A percentile compares a stretch with the other conserved stretches of the same genome.
These are phyloP conservation scores for Drosophila albomicans DNA, from an alignment of 1,140 invertebrate genomes.

Conservation along the genomic window DNA sequence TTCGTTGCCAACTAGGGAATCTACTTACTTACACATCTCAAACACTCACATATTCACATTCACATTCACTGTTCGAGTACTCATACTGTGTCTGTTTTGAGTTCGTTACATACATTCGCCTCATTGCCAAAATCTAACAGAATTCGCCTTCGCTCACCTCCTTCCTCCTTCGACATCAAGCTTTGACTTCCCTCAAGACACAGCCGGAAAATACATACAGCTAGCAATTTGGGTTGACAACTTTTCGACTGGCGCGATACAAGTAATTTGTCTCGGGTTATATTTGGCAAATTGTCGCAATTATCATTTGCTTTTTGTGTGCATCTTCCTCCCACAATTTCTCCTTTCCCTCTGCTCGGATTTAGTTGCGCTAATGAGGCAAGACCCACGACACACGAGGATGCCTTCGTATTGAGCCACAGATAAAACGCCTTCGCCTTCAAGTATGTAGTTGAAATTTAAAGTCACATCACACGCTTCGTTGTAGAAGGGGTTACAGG, in stretches of 20 bases:
- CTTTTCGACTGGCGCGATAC: constrained; percentile 67
- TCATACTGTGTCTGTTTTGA: constrained; percentile 32
- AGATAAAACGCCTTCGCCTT: constrained; percentile 39
- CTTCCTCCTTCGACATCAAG: no score
- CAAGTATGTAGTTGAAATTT: constrained; percentile 49
- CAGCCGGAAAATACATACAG: constrained; percentile 34
- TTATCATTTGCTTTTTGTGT: constrained; percentile 69
- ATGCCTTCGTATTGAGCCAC: constrained; percentile 46
- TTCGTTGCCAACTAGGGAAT: constrained; percentile 60
- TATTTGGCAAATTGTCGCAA: constrained; percentile 72
- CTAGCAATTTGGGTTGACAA: constrained; percentile 69
- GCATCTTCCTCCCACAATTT: constrained; percentile 12
- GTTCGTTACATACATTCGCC: constrained; percentile 73
- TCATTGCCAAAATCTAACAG: constrained; percentile 58
- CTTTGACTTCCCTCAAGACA: no score
- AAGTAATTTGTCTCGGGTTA: constrained; percentile 63
- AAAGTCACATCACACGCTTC: constrained; percentile 29
- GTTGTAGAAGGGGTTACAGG: no score
- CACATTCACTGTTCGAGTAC: constrained; percentile 4
- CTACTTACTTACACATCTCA: constrained; percentile 11
- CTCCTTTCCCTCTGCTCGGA: background rate
- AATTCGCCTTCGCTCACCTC: constrained; percentile 28
- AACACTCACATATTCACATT: background rate
- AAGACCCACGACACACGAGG: constrained; percentile 10
- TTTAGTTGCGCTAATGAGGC: constrained; percentile 63